Conservation (phyloP, 2,888 invertebrate species). For the Sinopyrophorus schimmeli region DNA sequence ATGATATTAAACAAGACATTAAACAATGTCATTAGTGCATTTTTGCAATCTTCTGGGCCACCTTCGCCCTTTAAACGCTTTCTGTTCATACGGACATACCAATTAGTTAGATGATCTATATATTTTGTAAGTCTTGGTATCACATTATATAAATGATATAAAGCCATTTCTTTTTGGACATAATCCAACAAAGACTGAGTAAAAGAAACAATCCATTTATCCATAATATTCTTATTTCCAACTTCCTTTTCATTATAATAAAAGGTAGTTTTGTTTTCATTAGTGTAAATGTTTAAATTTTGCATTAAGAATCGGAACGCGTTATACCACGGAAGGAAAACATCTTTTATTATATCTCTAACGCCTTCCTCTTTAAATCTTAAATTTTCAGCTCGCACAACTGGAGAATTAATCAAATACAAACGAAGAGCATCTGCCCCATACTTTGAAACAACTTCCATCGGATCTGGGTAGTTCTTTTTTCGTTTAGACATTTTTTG, state of each 20-base stretch:
- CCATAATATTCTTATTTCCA: slow-evolving; percentile 78
- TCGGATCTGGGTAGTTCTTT: slow-evolving; percentile 98
- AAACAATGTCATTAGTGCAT: slow-evolving; percentile 86
- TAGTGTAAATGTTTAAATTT: slow-evolving; percentile 82
- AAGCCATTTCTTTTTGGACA: slow-evolving; percentile 90
- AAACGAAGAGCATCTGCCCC: slow-evolving; percentile 96
- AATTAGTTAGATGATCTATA: slow-evolving; percentile 97
- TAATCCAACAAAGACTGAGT: slow-evolving; percentile 90
- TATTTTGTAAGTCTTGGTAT: slow-evolving; percentile 92
- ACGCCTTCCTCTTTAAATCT: slow-evolving; percentile 98
- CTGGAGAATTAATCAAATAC: slow-evolving; percentile 97
- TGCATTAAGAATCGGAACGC: slow-evolving; percentile 92
- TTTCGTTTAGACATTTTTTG: slow-evolving; percentile 99
- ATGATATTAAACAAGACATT: slow-evolving; percentile 87
- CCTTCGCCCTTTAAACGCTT: slow-evolving; percentile 91
- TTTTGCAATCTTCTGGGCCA: slow-evolving; percentile 77
- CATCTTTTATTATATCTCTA: slow-evolving; percentile 93
- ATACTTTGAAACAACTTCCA: slow-evolving; percentile 86
- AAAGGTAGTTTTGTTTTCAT: slow-evolving; percentile 57
- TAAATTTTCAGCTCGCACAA: slow-evolving; percentile 95
- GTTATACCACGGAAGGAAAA: slow-evolving; percentile 96
- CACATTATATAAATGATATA: slow-evolving; percentile 93
- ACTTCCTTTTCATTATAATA: slow-evolving; percentile 48
- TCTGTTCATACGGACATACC: slow-evolving; percentile 98
- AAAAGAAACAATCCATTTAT: slow-evolving; percentile 95